Evolutionary conservation across 1,140 invertebrate species (phyloP).

Genomic region (Periplaneta americana): DNA sequence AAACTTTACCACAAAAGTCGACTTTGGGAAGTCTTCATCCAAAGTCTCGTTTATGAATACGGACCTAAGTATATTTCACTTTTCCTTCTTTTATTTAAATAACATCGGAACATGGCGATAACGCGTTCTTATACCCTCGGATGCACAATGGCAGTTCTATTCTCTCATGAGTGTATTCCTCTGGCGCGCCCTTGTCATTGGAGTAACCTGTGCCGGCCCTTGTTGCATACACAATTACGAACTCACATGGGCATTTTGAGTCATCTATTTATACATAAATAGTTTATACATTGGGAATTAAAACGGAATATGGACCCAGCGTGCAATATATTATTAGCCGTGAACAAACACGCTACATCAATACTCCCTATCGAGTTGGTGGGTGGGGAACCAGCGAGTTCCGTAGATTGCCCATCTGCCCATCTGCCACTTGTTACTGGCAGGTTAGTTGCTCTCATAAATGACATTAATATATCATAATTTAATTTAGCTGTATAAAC

Average conservation of each 20-base stretch:
- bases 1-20: too few relatives aligned
- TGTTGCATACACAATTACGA: not conserved
- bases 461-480: not conserved
- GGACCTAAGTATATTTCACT: too few relatives aligned
- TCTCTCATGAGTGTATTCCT: not conserved
- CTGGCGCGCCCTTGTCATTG: not conserved
- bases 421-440: not conserved
- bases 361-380: not conserved
- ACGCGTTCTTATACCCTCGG: too few relatives aligned
- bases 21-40: too few relatives aligned
- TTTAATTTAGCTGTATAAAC: not conserved
- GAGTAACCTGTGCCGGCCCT: not conserved
- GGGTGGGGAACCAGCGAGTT: not conserved
- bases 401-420: not conserved
- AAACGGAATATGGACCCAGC: not conserved
- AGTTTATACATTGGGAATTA: not conserved
- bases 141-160: not conserved
- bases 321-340: not conserved
- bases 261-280: not conserved
- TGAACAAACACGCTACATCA: not conserved
- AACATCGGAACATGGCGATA: not conserved
- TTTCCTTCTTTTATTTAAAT: not conserved
- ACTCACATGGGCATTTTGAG: not conserved
- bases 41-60: too few relatives aligned
- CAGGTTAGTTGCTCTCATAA: not conserved